Evolutionary conservation across 2,797 vertebrate genomes (phyloP).

Genomic region (Neosilurus hyrtlii): DNA sequence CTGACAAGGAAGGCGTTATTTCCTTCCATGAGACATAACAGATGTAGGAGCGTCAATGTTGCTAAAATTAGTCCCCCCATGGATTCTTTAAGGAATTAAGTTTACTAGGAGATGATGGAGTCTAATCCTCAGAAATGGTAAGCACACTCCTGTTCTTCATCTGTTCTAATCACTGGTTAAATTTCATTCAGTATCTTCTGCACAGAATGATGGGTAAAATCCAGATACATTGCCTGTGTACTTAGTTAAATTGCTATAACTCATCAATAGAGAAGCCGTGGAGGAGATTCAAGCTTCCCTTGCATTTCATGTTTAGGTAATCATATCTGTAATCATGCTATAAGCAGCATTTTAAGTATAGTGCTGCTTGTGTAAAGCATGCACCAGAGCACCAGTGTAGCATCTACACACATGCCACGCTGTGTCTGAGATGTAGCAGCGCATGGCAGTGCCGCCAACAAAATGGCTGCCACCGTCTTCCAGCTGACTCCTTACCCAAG

Average conservation of each 20-base stretch:
- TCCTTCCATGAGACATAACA: constrained; percentile 12
- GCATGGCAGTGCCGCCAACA: constrained; percentile 74
- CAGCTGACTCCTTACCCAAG: constrained; percentile 75
- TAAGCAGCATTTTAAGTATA: constrained; percentile 10
- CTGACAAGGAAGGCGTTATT: constrained; percentile 21
- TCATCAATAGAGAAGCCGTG: background rate
- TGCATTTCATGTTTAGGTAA: background rate
- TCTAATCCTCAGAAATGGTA: constrained; percentile 34
- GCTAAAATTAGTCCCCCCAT: background rate
- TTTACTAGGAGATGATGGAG: background rate
- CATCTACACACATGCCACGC: constrained; percentile 53
- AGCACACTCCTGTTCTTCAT: constrained; percentile 22
- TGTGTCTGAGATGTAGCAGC: constrained; percentile 47
- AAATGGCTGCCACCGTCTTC: constrained; percentile 78
- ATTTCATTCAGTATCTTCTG: background rate
- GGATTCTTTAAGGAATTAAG: constrained; percentile 35
- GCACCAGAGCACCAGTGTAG: constrained; percentile 3
- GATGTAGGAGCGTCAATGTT: background rate
- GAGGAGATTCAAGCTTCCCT: constrained; percentile 14
- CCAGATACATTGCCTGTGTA: background rate
- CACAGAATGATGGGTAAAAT: background rate
- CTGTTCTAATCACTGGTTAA: background rate
- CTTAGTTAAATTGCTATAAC: background rate
- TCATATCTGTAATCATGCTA: background rate
- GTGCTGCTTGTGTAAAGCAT: constrained; percentile 11